Evolutionary conservation across 2,113 vertebrate species (phyloP).

Genomic region (Formicarius rufipectus): DNA sequence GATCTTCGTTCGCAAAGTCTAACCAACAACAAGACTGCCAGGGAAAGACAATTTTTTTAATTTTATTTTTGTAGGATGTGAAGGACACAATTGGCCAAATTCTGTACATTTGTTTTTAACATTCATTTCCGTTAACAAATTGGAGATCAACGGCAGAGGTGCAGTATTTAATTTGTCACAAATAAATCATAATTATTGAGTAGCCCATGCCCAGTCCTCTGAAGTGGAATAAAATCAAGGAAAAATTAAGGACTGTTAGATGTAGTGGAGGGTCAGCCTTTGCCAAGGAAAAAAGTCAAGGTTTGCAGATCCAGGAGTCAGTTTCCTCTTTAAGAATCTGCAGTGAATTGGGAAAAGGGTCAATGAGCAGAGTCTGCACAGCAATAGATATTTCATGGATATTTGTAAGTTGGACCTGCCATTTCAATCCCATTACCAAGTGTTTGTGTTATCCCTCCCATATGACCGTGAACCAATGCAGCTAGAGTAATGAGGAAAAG

Average conservation of each 20-base stretch:
- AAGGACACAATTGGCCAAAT: background rate
- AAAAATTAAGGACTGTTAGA: background rate
- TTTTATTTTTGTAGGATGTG: too few species aligned
- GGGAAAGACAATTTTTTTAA: too few species aligned
- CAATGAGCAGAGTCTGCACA: background rate
- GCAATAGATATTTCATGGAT: background rate
- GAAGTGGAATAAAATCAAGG: background rate
- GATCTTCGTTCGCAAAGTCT: too few species aligned
- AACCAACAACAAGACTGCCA: too few species aligned
- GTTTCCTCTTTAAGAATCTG: background rate
- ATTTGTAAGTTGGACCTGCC: background rate
- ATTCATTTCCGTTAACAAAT: background rate
- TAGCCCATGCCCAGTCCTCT: background rate
- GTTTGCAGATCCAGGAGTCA: background rate
- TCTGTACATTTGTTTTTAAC: background rate
- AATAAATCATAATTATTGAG: background rate
- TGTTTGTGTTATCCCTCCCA: background rate
- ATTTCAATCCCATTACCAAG: background rate
- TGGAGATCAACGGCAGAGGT: background rate
- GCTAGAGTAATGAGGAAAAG: background rate
- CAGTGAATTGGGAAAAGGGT: background rate
- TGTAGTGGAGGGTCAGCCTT: background rate
- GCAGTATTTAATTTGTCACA: background rate
- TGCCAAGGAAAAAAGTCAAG: background rate
- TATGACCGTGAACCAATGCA: background rate